These are phyloP conservation scores for Mesorhabditis spiculigera DNA, from an alignment of 2,888 invertebrate genomes.

Conservation along the genomic window DNA sequence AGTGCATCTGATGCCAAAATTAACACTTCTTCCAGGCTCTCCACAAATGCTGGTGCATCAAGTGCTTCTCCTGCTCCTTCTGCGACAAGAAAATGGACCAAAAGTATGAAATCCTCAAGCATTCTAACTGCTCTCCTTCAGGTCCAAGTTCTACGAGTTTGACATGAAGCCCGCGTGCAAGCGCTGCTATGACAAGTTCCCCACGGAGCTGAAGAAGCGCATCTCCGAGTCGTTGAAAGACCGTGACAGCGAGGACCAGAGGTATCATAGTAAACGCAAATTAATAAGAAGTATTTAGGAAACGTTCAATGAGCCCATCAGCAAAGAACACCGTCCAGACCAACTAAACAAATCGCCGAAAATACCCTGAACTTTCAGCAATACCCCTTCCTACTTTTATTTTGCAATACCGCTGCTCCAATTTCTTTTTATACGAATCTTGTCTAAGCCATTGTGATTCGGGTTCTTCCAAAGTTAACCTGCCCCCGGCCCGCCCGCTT, in stretches of 20 bases:
- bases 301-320: conserved; percentile 1
- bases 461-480: too few relatives aligned
- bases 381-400: too few relatives aligned
- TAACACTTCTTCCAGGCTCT: conserved; percentile 71
- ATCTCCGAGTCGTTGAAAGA: conserved; percentile 63
- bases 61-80: conserved; percentile 94
- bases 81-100: conserved; percentile 80
- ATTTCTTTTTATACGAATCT: too few relatives aligned
- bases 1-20: neutral
- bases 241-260: conserved; percentile 29
- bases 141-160: conserved; percentile 92
- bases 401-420: too few relatives aligned
- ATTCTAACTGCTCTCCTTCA: conserved; percentile 23
- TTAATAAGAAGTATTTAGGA: neutral
- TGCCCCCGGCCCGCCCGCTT: too few relatives aligned
- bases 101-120: conserved; percentile 56
- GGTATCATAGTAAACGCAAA: neutral
- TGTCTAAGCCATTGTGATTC: too few relatives aligned
- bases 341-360: too few relatives aligned
- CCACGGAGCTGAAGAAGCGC: conserved; percentile 84
- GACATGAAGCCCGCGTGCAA: conserved; percentile 97
- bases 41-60: conserved; percentile 98
- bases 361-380: too few relatives aligned
- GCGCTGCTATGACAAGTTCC: conserved; percentile 94
- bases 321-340: neutral